Evolutionary conservation across 2,113 vertebrate genomes (phyloP).

Genomic region (Etheostoma cragini): DNA sequence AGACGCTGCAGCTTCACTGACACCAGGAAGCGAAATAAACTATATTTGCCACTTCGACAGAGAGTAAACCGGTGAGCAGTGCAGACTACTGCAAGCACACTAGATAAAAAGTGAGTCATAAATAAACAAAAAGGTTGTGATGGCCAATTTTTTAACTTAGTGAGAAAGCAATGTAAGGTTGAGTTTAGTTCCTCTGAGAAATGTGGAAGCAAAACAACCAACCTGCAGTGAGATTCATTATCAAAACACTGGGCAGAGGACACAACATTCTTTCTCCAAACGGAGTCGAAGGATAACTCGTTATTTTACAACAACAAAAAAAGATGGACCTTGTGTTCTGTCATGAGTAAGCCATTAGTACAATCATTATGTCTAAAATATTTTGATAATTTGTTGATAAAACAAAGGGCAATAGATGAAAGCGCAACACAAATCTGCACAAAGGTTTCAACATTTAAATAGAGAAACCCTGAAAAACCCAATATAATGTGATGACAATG

Average conservation of each 20-base stretch:
- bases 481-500: neutral
- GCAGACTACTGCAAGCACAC: neutral
- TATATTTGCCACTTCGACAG: neutral
- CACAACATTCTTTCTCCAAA: neutral
- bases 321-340: neutral
- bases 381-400: neutral
- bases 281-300: neutral
- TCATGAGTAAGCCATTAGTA: neutral
- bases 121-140: conserved; percentile 6
- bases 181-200: conserved; percentile 5
- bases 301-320: neutral
- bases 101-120: conserved; percentile 5
- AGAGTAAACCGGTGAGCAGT: conserved; percentile 24
- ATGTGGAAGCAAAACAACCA: conserved; percentile 7
- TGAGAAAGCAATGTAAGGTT: neutral
- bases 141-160: neutral
- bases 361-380: neutral
- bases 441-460: neutral
- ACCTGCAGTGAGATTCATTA: conserved; percentile 16
- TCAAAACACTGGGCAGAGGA: neutral
- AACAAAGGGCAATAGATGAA: neutral
- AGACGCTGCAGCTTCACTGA: conserved; percentile 35
- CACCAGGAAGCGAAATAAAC: conserved; percentile 19
- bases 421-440: neutral
- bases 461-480: neutral